Evolutionary conservation across 1,140 invertebrate genomes (phyloP).

Genomic region (Pogonomyrmex barbatus): DNA sequence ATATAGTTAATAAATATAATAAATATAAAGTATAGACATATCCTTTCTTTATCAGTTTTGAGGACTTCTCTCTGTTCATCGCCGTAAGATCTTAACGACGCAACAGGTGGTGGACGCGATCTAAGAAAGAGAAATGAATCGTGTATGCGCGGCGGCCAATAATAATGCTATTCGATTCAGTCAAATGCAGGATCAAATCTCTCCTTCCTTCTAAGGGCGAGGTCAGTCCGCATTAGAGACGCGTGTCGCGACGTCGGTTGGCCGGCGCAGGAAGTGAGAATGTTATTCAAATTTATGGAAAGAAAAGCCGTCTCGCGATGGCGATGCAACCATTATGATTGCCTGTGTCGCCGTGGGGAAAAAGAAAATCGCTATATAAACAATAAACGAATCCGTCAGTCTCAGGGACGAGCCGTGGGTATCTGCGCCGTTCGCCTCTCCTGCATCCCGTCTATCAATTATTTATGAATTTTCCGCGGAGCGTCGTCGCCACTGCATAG

Average conservation of each 20-base stretch:
- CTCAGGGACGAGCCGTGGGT: slow-evolving; percentile 31
- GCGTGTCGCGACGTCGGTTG: slow-evolving; percentile 26
- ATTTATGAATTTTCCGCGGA: slow-evolving; percentile 72
- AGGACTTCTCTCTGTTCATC: background rate
- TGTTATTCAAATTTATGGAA: slow-evolving; percentile 77
- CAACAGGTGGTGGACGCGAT: background rate
- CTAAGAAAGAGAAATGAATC: slow-evolving; percentile 8
- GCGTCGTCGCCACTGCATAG: slow-evolving; percentile 14
- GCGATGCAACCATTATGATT: slow-evolving; percentile 67
- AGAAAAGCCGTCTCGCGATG: slow-evolving; percentile 53
- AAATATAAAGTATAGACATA: background rate
- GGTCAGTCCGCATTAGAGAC: slow-evolving; percentile 52
- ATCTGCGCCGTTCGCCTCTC: slow-evolving; percentile 14
- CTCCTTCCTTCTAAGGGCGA: slow-evolving; percentile 70
- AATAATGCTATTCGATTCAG: slow-evolving; percentile 66
- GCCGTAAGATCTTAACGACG: background rate
- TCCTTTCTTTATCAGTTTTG: background rate
- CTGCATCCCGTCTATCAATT: slow-evolving; percentile 65
- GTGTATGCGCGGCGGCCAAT: slow-evolving; percentile 2
- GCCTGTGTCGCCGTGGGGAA: slow-evolving; percentile 59
- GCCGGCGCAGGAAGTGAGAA: slow-evolving; percentile 71
- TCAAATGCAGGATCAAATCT: slow-evolving; percentile 60
- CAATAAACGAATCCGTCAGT: slow-evolving; percentile 71
- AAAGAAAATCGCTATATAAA: slow-evolving; percentile 69
- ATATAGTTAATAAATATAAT: too few relatives aligned